Base-by-base conservation (phyloP, 2,797 vertebrate species). In the Pangasius macronema region DNA sequence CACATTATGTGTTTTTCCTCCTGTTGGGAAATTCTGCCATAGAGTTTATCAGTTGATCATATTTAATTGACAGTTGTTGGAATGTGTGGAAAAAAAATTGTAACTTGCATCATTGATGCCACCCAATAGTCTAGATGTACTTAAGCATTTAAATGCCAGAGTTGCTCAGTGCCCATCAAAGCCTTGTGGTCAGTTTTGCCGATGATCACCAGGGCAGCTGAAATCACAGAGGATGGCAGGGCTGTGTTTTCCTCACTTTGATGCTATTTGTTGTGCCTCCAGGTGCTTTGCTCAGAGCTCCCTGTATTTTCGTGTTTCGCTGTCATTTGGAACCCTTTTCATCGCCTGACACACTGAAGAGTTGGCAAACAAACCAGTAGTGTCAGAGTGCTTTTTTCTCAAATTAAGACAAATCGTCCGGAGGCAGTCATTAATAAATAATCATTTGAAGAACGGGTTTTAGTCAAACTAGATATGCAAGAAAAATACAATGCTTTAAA, bases 241-340 rank as follows among this genome's bases (percentile, higher is more conserved):
- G 49, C 49, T 55, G 57, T 77, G 59, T 77, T 87, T 76, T 51
- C 30, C 22, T 87, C 24, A 46, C 81, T 87, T 87, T 87, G 86
- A 87, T 87, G 73, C 39, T 83, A 87, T 83, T 77, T 83, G 86
- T 67, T 87, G 86, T 87, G 86, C 86, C 86, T 87, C 81, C 82
- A 87, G 86, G 86, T 87, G 72, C 36, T 87, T 83, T 75, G 81
- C 86, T 83, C 57, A 55, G 42, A 83, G 81, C 57, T 39, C 57
- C 33, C 70, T 53, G 80, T 76, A 80, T 65, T 83, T 82, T 82
- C 13, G 7, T 63, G 13, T 46, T 27, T 61, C 22, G 36, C 27
- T 59, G 36, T 81, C 33, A 61, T 81, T 27, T 82, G 57, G 57
- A 63, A 63, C 36, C 57, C 36, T 42, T 82, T 82, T 82, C 33